Conservation (phyloP, 2,888 invertebrate species). For the Teinopalpus imperialis region DNA sequence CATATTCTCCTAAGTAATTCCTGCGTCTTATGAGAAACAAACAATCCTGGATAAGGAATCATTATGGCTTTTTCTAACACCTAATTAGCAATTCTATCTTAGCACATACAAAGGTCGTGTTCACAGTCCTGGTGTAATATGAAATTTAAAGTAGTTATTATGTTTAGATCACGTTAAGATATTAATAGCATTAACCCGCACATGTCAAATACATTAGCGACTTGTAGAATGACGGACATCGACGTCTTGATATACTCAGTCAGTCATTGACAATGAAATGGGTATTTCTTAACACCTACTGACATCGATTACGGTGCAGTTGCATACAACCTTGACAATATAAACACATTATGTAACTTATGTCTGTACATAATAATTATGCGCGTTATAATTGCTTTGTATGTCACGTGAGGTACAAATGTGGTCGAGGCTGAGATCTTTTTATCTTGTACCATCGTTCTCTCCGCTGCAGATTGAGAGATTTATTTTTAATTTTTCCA, state of each 20-base stretch:
- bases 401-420: conserved; percentile 13
- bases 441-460: neutral
- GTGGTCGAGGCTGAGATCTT: conserved; percentile 4
- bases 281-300: conserved; percentile 5
- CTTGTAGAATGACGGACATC: neutral
- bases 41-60: too few species aligned
- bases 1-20: too few species aligned
- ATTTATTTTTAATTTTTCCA: too few species aligned
- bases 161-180: neutral
- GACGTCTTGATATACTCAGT: neutral
- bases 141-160: too few species aligned
- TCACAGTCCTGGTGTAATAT: too few species aligned
- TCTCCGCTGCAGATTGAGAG: neutral
- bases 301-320: conserved; percentile 7
- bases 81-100: too few species aligned
- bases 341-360: conserved; percentile 20
- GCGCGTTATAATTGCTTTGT: conserved; percentile 4
- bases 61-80: too few species aligned
- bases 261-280: conserved; percentile 18
- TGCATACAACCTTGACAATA: conserved; percentile 13
- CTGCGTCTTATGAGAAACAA: too few species aligned
- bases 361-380: conserved; percentile 9
- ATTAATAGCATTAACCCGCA: neutral
- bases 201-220: neutral
- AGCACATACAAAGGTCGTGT: too few species aligned